These are phyloP conservation scores for Asarcornis scutulata DNA, from an alignment of 2,113 vertebrate species.

Conservation along the genomic window DNA sequence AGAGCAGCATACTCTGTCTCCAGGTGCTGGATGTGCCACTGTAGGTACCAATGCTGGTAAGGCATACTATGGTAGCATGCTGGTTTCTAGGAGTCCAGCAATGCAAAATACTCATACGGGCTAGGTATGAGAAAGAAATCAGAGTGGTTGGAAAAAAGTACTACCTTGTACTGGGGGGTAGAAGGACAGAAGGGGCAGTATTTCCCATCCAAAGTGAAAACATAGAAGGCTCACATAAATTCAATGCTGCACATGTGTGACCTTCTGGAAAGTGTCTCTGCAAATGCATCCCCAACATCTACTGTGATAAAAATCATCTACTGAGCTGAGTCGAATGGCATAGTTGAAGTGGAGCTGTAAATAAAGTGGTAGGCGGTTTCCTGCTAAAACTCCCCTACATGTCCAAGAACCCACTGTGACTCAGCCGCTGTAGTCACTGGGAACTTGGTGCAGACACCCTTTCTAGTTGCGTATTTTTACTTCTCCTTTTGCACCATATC, in stretches of 20 bases:
- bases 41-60: neutral
- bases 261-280: conserved; percentile 46
- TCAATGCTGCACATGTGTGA: neutral
- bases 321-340: conserved; percentile 45
- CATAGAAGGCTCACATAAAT: conserved; percentile 22
- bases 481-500: conserved; percentile 38
- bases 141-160: neutral
- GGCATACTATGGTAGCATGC: neutral
- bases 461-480: conserved; percentile 33
- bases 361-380: conserved; percentile 65
- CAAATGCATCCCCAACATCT: conserved; percentile 19
- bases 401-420: conserved; percentile 60
- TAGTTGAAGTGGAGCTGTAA: conserved; percentile 50
- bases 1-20: neutral
- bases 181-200: neutral
- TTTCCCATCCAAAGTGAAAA: conserved; percentile 7
- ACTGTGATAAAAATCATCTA: conserved; percentile 57
- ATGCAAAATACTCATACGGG: neutral
- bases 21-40: neutral
- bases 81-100: neutral
- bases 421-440: conserved; percentile 47
- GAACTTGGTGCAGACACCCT: conserved; percentile 30
- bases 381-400: conserved; percentile 66
- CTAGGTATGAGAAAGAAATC: neutral
- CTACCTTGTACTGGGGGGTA: neutral